Percentiles rank a stretch among this genome's conserved stretches.
These are phyloP conservation scores for Myotis daubentonii DNA, from an alignment of 2,797 vertebrate species.

Conservation along the genomic window DNA sequence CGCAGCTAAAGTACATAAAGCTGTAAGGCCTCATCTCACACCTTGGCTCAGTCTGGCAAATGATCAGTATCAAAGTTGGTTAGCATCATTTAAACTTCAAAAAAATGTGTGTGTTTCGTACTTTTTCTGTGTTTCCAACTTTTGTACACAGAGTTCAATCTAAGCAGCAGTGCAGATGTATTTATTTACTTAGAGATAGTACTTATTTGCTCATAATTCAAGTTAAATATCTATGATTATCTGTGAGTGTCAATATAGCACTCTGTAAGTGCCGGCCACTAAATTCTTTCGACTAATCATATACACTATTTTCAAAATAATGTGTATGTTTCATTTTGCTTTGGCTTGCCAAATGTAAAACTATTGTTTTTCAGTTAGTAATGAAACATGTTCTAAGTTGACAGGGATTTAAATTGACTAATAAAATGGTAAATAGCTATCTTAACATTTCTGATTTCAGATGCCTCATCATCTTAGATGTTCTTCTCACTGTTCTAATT, in stretches of 20 bases:
- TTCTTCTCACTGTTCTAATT: not conserved
- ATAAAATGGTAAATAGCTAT: not conserved
- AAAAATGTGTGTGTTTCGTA: not conserved
- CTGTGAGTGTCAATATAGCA: not conserved
- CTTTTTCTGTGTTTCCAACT: not conserved
- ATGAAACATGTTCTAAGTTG: not conserved
- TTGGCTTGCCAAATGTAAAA: not conserved
- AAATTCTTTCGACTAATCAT: not conserved
- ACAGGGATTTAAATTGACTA: not conserved
- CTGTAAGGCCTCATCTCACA: not conserved
- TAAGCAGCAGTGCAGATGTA: not conserved
- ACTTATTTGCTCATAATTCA: not conserved
- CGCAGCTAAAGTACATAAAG: not conserved
- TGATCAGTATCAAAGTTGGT: not conserved
- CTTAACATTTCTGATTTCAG: not conserved
- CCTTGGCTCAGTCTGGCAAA: not conserved
- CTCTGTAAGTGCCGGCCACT: not conserved
- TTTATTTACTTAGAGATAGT: not conserved
- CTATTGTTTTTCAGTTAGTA: not conserved
- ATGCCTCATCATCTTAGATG: not conserved
- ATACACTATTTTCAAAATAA: not conserved
- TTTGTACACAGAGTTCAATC: not conserved
- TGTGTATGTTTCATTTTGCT: not conserved
- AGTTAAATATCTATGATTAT: conserved; percentile 2
- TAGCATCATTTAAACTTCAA: not conserved